These are phyloP conservation scores for Polypterus senegalus DNA, from an alignment of 2,113 vertebrate species.

Conservation along the genomic window DNA sequence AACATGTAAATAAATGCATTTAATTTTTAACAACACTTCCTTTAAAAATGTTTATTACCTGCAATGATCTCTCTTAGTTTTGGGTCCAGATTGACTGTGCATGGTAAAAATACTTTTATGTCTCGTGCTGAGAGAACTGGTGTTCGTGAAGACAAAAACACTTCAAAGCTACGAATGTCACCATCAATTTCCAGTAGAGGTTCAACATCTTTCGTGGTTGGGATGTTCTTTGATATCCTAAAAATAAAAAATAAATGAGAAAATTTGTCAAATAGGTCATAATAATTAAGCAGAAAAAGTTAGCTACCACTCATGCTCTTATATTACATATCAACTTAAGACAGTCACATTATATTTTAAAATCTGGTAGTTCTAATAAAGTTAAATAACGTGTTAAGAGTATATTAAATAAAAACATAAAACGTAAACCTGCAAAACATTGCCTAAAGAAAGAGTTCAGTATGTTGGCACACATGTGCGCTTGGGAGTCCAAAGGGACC, in stretches of 20 bases:
- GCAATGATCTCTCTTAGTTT: conserved; percentile 96
- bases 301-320: not conserved
- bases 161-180: conserved; percentile 89
- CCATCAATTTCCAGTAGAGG: conserved; percentile 93
- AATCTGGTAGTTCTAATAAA: too few relatives aligned
- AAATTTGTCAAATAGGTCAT: conserved; percentile 1
- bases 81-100: conserved; percentile 92
- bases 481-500: too few relatives aligned
- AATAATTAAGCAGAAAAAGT: conserved; percentile 1
- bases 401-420: too few relatives aligned
- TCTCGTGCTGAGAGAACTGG: conserved; percentile 83
- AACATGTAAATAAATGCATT: not conserved
- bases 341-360: not conserved
- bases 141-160: conserved; percentile 87
- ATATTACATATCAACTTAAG: not conserved
- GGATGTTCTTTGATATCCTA: conserved; percentile 94
- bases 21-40: not conserved
- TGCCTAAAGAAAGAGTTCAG: too few relatives aligned
- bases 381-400: too few relatives aligned
- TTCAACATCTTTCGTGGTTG: conserved; percentile 92
- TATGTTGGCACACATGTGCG: too few relatives aligned
- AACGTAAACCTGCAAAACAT: too few relatives aligned
- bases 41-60: conserved; percentile 40
- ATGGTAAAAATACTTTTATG: conserved; percentile 87
- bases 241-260: conserved; percentile 4